Percentiles rank a stretch among this genome's conserved stretches.
phyloP scores from a whole-genome alignment of 2,113 vertebrate species.

The Carlito syrichta region DNA sequence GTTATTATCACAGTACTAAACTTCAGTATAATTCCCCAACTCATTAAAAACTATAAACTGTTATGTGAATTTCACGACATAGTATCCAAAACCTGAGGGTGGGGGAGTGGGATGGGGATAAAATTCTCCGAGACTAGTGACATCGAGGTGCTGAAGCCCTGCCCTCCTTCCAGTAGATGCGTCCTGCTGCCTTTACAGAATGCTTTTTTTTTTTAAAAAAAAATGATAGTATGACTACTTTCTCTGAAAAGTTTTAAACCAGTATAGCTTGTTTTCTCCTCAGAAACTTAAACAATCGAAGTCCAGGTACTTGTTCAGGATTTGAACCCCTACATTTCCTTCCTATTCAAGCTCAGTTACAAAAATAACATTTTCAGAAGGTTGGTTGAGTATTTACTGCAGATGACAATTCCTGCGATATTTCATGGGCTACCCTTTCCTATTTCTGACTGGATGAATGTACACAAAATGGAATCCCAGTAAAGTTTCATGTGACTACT shows the following conservation, averaged over 20 bases:
- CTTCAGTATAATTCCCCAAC: slow-evolving; percentile 50
- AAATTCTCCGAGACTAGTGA: not conserved
- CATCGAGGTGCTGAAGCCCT: not conserved
- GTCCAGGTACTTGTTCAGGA: not conserved
- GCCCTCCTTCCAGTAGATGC: not conserved
- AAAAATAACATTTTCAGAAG: not conserved
- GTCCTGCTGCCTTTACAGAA: not conserved
- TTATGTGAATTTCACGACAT: not conserved
- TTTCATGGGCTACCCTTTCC: not conserved
- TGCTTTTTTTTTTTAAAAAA: not conserved
- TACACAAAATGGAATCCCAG: not conserved
- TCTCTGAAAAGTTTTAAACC: not conserved
- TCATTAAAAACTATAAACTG: slow-evolving; percentile 38
- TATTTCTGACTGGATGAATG: not conserved
- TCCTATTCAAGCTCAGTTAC: not conserved
- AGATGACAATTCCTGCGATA: not conserved
- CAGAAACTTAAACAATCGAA: not conserved
- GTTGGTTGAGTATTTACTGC: not conserved
- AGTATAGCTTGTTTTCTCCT: not conserved
- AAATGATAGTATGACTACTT: not conserved
- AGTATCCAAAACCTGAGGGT: not conserved
- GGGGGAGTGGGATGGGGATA: not conserved
- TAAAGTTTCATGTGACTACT: not conserved
- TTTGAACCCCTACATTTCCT: not conserved
- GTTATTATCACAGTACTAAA: slow-evolving; percentile 41